phyloP scores from a whole-genome alignment of 2,888 invertebrate species.

The Sceliomorpha sp. region DNA sequence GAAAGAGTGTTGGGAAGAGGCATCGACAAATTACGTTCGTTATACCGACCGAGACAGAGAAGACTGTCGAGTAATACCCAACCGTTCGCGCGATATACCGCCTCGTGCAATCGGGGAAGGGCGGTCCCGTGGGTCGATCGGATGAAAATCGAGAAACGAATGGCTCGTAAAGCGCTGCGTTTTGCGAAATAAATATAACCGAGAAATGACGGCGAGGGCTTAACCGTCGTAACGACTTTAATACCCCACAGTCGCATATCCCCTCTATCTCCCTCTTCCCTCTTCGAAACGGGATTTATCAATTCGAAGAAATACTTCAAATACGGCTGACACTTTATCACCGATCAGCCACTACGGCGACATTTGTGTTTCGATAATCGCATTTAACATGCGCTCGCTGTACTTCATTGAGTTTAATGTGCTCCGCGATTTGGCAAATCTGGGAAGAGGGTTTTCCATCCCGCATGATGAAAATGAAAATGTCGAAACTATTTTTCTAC shows the following conservation, averaged over 20 bases:
- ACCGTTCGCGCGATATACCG: too few relatives aligned
- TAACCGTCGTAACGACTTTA: conserved; percentile 10
- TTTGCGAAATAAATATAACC: conserved; percentile 25
- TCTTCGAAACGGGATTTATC: conserved; percentile 19
- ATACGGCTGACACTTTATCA: not conserved
- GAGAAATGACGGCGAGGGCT: conserved; percentile 16
- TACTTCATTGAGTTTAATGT: too few relatives aligned
- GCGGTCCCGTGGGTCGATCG: conserved; percentile 19
- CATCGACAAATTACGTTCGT: too few relatives aligned
- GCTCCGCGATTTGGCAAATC: too few relatives aligned
- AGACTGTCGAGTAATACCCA: too few relatives aligned
- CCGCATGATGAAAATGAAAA: too few relatives aligned
- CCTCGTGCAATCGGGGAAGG: conserved; percentile 18
- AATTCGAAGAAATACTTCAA: conserved; percentile 11
- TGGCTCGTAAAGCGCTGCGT: conserved; percentile 30
- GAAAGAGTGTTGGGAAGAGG: too few relatives aligned
- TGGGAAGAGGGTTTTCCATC: too few relatives aligned
- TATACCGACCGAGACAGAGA: too few relatives aligned
- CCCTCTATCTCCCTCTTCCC: too few relatives aligned
- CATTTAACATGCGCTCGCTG: not conserved
- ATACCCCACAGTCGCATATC: not conserved
- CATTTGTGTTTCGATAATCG: conserved; percentile 5
- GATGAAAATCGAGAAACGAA: conserved; percentile 27
- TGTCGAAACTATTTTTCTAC: too few relatives aligned
- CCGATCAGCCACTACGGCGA: not conserved